A percentile compares a stretch with the other conserved stretches of the same genome.
Evolutionary conservation across 2,797 vertebrate species (phyloP).

Genomic region (Mallotus villosus): DNA sequence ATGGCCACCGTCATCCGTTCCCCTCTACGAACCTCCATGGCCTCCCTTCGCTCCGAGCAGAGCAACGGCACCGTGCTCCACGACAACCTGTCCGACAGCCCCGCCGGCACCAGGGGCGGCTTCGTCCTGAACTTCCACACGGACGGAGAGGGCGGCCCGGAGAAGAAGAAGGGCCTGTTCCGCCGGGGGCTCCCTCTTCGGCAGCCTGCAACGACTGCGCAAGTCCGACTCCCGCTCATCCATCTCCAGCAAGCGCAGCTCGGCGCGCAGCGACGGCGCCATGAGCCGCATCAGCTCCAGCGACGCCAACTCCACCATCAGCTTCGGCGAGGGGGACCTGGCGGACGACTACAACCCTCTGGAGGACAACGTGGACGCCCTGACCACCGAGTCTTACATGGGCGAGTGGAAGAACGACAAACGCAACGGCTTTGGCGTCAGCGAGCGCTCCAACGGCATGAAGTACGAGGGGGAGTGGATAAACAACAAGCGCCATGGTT

Average conservation of each 20-base stretch:
- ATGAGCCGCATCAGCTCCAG: slow-evolving; percentile 96
- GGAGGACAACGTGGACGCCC: slow-evolving; percentile 94
- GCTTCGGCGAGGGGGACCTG: slow-evolving; percentile 86
- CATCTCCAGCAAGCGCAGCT: slow-evolving; percentile 95
- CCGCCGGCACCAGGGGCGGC: slow-evolving; percentile 88
- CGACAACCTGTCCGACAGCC: slow-evolving; percentile 82
- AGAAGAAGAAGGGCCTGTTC: slow-evolving; percentile 92
- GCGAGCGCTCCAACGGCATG: slow-evolving; percentile 94
- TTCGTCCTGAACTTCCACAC: slow-evolving; percentile 95
- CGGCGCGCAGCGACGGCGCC: slow-evolving; percentile 87
- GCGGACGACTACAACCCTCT: slow-evolving; percentile 81
- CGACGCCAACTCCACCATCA: slow-evolving; percentile 92
- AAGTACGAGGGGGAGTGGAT: slow-evolving; percentile 96
- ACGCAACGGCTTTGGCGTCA: slow-evolving; percentile 90
- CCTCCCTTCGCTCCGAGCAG: slow-evolving; percentile 91
- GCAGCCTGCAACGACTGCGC: slow-evolving; percentile 87
- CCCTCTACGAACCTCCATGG: slow-evolving; percentile 88
- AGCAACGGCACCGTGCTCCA: slow-evolving; percentile 90
- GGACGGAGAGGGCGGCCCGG: slow-evolving; percentile 76
- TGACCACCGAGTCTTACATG: slow-evolving; percentile 92
- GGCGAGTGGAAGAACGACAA: slow-evolving; percentile 98
- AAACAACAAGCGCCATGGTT: slow-evolving; percentile 92
- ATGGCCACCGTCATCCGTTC: slow-evolving; percentile 96
- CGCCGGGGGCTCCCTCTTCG: slow-evolving; percentile 90
- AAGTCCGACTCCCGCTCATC: slow-evolving; percentile 95